Percentiles rank a stretch among this genome's conserved stretches.
Conservation (phyloP, 1,140 invertebrate genomes). For the Gonioctena quinquepunctata region DNA sequence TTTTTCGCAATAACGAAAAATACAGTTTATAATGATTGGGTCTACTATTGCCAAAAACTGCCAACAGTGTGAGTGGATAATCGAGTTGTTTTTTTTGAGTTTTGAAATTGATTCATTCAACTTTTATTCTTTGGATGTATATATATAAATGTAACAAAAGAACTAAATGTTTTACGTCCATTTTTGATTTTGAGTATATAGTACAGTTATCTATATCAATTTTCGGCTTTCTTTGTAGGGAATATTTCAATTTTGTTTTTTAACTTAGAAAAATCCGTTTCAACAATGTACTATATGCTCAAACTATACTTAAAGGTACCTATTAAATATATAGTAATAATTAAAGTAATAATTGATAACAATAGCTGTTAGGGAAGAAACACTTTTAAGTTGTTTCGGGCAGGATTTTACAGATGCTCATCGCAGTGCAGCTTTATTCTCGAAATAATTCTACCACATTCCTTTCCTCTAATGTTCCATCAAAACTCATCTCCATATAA, state of each 20-base stretch:
- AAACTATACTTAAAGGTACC: conserved; percentile 49
- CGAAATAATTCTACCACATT: neutral
- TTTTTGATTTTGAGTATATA: conserved; percentile 44
- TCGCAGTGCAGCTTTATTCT: conserved; percentile 27
- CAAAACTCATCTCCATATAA: conserved; percentile 1
- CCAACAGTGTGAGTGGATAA: conserved; percentile 41
- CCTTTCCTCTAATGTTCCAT: conserved; percentile 6
- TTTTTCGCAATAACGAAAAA: neutral
- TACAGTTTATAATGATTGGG: conserved; percentile 35
- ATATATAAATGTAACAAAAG: conserved; percentile 47
- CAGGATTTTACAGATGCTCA: conserved; percentile 39
- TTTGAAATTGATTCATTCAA: conserved; percentile 30
- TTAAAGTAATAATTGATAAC: conserved; percentile 36
- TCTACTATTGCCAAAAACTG: conserved; percentile 52
- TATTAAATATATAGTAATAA: conserved; percentile 46
- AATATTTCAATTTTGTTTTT: conserved; percentile 25
- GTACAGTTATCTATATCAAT: conserved; percentile 31
- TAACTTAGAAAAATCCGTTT: conserved; percentile 21
- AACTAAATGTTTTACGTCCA: conserved; percentile 49
- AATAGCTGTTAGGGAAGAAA: conserved; percentile 20
- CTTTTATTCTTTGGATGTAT: conserved; percentile 31
- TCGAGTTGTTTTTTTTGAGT: conserved; percentile 26
- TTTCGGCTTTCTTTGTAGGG: conserved; percentile 19
- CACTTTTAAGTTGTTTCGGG: conserved; percentile 17
- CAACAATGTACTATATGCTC: conserved; percentile 44